Base-by-base conservation (phyloP, 2,113 vertebrate species). In the Lycaon pictus region DNA sequence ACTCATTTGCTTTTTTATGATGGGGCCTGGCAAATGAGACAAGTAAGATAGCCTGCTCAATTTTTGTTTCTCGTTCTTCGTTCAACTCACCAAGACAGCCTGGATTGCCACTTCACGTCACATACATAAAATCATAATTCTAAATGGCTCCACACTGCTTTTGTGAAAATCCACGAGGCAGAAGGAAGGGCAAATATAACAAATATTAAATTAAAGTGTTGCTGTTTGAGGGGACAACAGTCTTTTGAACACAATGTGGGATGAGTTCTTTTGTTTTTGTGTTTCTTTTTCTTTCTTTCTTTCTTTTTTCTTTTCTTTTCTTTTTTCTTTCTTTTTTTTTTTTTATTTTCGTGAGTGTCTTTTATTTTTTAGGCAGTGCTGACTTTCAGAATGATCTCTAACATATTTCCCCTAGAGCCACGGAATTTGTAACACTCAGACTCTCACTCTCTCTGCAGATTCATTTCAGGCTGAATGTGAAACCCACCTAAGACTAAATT, bases 71-170 rank as follows among this genome's bases (percentile, higher is more conserved):
- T 74, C 67, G 88, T 88, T 85, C 90, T 95, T 97, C 77, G 29
- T 98, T 95, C 93, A 17, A 35, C 74, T 96, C 89, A 71, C 97
- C 86, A 56, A 96, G 93, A 97, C 97, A 98, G 97, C 32, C 25
- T 7, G 51, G 82, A 96, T 95, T 98, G 90, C 86, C 90, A 77
- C 98, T 98, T 97, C 96, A 9, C 85, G 90, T 98, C 93, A 98
- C 74, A 9, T 48, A 80, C 94, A 91, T 95, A 93, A 98, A 98
- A 97, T 56, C 63, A 53, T 96, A 67, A 82, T 65, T 97, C 96
- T 97, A 96, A 98, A 93, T 90, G 71, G 97, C 96, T 96, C 83
- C 69, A 74, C 86, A 62, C 51, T 7, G 95, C 53, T 98, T 95
- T 76, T 81, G 48, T 87, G 96, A 95, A 96, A 98, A 76, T 32